Evolutionary conservation across 2,888 invertebrate species (phyloP), one percentile per base, ranked within the genome.

Genomic region (Polyploca ridens): DNA sequence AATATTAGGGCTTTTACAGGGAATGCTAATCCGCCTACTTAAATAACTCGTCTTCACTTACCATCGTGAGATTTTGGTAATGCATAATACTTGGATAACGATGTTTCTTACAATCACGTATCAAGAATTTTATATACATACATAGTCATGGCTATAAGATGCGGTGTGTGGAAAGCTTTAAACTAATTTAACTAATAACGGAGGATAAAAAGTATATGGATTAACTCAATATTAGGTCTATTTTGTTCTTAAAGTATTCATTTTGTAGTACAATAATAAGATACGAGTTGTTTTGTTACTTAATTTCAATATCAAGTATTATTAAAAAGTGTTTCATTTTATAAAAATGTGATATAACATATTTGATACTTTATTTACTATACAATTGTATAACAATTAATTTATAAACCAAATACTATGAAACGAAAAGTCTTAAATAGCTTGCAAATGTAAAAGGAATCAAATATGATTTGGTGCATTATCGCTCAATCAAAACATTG

Each of bases 401-500:
- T 72, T 69, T 63, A 69, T 63, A 68, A 67, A 41, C 27, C 61
- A 61, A 61, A 41, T 61, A 61, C 41, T 41, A 41, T 61, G 67
- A 62, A 79, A 82, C 78, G 71, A 68, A 77, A 81, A 82, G 82
- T 83, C 82, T 77, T 72, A 62, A 75, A 79, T 69, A 79, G 84
- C 83, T 86, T 86, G 82, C 83, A 84, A 81, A 64, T 66, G 8
- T 54, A 54, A 54, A 54, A 19, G 16, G 0, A 54, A 54, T 54
- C 54, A 54, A 54, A 78, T 74, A 76, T 72, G 66, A 59, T 83
- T 85, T 84, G 80, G 81, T 83, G 79, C 85, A 84, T 76, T 67
- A 75, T 79, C 73, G 88, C 89, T 91, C 91, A 91, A 89, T 79
- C 78, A 73, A 81, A 87, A 78, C 78, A 75, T 71, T 79, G 76